phyloP scores from a whole-genome alignment of 1,140 invertebrate species.

The Dendrolimus kikuchii region DNA sequence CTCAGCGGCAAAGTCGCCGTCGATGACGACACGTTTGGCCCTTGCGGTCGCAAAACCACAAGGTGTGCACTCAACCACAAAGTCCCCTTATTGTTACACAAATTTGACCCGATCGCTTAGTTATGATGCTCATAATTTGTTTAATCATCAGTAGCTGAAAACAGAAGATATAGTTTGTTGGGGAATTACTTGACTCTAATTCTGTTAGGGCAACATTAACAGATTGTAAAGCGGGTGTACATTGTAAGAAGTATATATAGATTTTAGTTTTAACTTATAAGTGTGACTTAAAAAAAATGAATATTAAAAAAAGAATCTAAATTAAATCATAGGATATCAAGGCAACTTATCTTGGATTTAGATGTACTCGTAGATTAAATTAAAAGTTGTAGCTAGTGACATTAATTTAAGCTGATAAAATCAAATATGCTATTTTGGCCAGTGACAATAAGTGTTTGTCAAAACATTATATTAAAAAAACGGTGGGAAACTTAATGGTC shows the following conservation, averaged over 20 bases:
- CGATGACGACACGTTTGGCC: conserved; percentile 50
- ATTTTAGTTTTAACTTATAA: conserved; percentile 5
- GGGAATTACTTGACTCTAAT: no score
- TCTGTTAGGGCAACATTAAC: no score
- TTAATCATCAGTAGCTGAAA: no score
- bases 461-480: conserved; percentile 1
- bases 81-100: no score
- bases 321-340: no score
- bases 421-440: conserved; percentile 1
- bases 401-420: background rate
- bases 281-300: conserved; percentile 4
- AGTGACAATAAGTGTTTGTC: background rate
- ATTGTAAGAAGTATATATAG: no score
- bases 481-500: background rate
- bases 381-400: background rate
- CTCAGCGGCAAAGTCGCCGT: conserved; percentile 24
- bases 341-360: background rate
- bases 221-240: no score
- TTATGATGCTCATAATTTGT: no score
- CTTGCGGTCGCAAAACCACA: conserved; percentile 36
- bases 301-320: no score
- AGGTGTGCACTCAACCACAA: conserved; percentile 11
- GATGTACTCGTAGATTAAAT: background rate
- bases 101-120: no score
- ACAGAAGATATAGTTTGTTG: no score